Evolutionary conservation across 1,140 invertebrate genomes (phyloP).

Genomic region (Drosophila saltans): DNA sequence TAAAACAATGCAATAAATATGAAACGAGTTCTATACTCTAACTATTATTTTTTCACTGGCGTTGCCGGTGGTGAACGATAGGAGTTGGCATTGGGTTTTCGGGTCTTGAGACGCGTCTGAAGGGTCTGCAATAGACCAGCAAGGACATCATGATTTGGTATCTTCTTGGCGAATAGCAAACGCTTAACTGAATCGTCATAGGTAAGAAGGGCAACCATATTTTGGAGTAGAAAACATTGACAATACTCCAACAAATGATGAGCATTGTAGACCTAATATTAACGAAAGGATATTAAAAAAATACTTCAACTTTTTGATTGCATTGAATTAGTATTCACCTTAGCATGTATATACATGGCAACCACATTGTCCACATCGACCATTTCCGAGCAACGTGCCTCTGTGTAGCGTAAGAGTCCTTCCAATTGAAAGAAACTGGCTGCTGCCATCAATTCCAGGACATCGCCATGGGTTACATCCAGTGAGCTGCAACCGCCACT

Average conservation of each 20-base stretch:
- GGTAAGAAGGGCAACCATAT: conserved; percentile 95
- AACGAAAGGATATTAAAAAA: too few species aligned
- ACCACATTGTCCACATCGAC: conserved; percentile 95
- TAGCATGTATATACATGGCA: conserved; percentile 96
- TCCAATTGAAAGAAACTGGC: conserved; percentile 96
- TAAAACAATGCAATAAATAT: conserved; percentile 79
- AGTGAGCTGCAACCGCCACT: conserved; percentile 92
- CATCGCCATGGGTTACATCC: conserved; percentile 90
- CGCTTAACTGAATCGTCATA: conserved; percentile 95
- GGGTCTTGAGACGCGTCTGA: conserved; percentile 89
- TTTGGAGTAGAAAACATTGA: conserved; percentile 95
- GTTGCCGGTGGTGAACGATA: conserved; percentile 69
- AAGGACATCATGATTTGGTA: conserved; percentile 95
- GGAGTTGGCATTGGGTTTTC: conserved; percentile 67
- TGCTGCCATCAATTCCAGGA: conserved; percentile 94
- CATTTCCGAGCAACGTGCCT: conserved; percentile 92
- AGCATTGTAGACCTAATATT: conserved; percentile 91
- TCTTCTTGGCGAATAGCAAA: conserved; percentile 93
- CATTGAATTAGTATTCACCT: conserved; percentile 84
- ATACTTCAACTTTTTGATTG: too few species aligned
- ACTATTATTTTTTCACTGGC: conserved; percentile 59
- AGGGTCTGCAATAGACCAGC: conserved; percentile 91
- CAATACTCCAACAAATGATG: conserved; percentile 93
- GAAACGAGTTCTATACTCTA: conserved; percentile 26
- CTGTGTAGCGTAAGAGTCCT: conserved; percentile 92